Conservation (phyloP, 2,113 vertebrate genomes). For the Festucalex cinctus region DNA sequence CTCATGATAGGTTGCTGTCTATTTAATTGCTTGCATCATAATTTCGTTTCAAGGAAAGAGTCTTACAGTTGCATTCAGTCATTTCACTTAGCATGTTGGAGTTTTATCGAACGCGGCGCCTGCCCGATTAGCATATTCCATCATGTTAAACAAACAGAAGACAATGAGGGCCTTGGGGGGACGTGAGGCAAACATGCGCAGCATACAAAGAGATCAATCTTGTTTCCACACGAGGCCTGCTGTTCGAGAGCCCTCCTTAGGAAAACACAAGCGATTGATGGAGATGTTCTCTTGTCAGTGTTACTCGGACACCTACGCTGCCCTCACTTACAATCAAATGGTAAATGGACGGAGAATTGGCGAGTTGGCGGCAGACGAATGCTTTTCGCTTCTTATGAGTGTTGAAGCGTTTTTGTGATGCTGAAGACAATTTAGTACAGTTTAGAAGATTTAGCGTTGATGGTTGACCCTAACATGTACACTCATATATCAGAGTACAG, state of each 20-base stretch:
- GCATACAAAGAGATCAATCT: conserved; percentile 59
- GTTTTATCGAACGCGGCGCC: conserved; percentile 34
- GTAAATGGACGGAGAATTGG: no score
- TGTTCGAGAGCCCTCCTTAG: conserved; percentile 29
- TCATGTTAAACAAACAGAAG: conserved; percentile 71
- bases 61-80: conserved; percentile 41
- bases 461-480: neutral
- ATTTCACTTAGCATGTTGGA: conserved; percentile 19
- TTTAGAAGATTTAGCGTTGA: neutral
- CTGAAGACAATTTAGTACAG: neutral
- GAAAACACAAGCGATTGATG: conserved; percentile 54
- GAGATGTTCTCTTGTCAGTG: conserved; percentile 34
- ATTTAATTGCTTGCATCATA: conserved; percentile 34
- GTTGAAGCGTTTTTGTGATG: conserved; percentile 5
- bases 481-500: neutral
- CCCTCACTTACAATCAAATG: no score
- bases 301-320: conserved; percentile 31
- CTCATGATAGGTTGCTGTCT: conserved; percentile 26
- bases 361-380: conserved; percentile 10
- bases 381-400: conserved; percentile 13
- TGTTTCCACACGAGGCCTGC: conserved; percentile 40
- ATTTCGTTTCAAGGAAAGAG: conserved; percentile 40
- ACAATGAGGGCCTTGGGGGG: conserved; percentile 64
- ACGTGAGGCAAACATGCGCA: conserved; percentile 29
- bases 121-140: conserved; percentile 67